Base-by-base conservation (phyloP, 2,113 vertebrate genomes). In the Rhegmatorhina hoffmannsi region DNA sequence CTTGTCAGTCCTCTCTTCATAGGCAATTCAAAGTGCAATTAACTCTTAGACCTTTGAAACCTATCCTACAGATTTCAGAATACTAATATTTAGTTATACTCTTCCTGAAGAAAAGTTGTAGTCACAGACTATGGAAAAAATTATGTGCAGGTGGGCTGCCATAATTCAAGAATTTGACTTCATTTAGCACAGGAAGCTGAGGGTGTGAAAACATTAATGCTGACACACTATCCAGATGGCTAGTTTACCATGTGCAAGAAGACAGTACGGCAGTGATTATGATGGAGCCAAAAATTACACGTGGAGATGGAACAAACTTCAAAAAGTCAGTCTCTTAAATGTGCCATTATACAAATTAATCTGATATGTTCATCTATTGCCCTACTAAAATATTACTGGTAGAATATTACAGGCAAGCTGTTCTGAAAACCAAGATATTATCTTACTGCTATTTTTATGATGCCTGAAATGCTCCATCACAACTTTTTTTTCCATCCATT, bases 161-260 rank as follows among this genome's bases (percentile, higher is more conserved):
- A 96, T 92, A 96, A 95, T 96, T 94, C 94, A 95, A 97, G 87
- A 97, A 87, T 95, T 96, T 97, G 96, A 96, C 95, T 96, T 97
- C 93, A 95, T 92, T 95, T 96, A 97, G 86, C 95, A 96, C 93
- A 96, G 96, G 96, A 96, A 97, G 81, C 93, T 92, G 97, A 96
- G 93, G 97, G 96, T 95, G 96, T 97, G 97, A 96, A 97, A 97
- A 94, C 92, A 96, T 97, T 97, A 97, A 97, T 97, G 96, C 96
- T 97, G 96, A 96, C 90, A 96, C 93, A 96, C 92, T 97, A 96
- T 96, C 97, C 96, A 97, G 96, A 97, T 97, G 97, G 97, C 94
- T 96, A 96, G 94, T 97, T 97, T 96, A 94, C 96, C 95, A 96
- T 96, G 96, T 95, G 96, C 92, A 97, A 92, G 90, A 92, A 97